Conservation (phyloP, 2,797 vertebrate genomes). For the Cetoscarus ocellatus region DNA sequence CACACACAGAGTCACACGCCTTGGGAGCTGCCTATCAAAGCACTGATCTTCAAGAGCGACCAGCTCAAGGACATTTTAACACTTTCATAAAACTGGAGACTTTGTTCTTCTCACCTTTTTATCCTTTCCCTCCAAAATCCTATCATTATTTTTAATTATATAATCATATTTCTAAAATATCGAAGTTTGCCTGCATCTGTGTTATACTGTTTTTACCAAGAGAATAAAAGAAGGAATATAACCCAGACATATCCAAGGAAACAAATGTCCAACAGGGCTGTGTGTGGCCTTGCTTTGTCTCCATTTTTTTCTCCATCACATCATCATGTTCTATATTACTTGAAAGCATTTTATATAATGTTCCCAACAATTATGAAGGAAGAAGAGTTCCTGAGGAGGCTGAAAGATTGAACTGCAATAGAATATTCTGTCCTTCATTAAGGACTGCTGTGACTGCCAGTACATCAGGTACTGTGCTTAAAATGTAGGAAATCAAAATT, state of each 20-base stretch:
- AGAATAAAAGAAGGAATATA: background rate
- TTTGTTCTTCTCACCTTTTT: no score
- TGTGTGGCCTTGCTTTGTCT: constrained; percentile 14
- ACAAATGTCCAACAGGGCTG: constrained; percentile 2
- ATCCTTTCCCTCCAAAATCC: background rate
- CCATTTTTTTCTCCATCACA: constrained; percentile 24
- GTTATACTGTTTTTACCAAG: background rate
- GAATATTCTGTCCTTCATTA: constrained; percentile 9
- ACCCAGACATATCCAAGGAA: constrained; percentile 14
- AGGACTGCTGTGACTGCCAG: background rate
- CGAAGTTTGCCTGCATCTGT: background rate
- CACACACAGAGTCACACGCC: background rate
- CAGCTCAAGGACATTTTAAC: background rate
- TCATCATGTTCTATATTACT: constrained; percentile 48
- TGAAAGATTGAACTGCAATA: background rate
- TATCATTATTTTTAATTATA: background rate
- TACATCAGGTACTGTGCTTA: no score
- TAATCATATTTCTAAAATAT: background rate
- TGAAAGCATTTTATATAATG: constrained; percentile 24
- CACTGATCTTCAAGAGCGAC: background rate
- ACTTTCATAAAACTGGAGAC: background rate
- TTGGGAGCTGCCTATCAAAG: background rate
- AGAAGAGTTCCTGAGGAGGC: background rate
- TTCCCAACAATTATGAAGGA: constrained; percentile 4
- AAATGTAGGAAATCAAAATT: no score